Percentiles rank a stretch among this genome's conserved stretches.
Evolutionary conservation across 2,113 vertebrate genomes (phyloP).

Genomic region (Laterallus jamaicensis): DNA sequence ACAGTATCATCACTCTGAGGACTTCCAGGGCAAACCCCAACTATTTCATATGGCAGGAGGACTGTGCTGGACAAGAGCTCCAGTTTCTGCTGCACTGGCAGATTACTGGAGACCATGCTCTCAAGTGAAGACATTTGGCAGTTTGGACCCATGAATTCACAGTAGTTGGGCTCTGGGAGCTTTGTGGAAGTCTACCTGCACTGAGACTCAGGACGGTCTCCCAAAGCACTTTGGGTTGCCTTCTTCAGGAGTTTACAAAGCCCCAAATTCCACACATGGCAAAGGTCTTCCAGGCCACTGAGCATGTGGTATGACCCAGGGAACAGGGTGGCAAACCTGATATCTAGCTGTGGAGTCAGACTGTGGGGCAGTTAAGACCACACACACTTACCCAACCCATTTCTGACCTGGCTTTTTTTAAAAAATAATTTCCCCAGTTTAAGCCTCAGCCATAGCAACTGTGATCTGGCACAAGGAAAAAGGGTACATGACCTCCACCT

Average conservation of each 20-base stretch:
- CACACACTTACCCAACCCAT: not conserved
- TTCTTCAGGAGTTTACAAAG: not conserved
- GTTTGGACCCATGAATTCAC: not conserved
- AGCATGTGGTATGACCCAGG: not conserved
- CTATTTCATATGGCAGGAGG: not conserved
- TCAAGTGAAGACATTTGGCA: not conserved
- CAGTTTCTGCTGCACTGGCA: not conserved
- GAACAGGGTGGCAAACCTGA: not conserved
- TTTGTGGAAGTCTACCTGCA: not conserved
- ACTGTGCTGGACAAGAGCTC: not conserved
- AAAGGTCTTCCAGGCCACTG: not conserved
- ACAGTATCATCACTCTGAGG: not conserved
- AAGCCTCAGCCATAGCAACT: not conserved
- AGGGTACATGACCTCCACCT: rapidly evolving
- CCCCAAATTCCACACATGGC: not conserved
- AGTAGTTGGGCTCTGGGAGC: not conserved
- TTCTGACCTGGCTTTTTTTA: not conserved
- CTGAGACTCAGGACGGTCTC: not conserved
- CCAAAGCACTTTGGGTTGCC: not conserved
- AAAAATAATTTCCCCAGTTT: not conserved
- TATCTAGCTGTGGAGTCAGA: not conserved
- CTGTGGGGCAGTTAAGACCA: not conserved
- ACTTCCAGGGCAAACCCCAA: not conserved
- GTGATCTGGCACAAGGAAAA: not conserved
- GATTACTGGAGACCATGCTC: not conserved